phyloP scores from a whole-genome alignment of 2,797 vertebrate species.

The Chelon labrosus region DNA sequence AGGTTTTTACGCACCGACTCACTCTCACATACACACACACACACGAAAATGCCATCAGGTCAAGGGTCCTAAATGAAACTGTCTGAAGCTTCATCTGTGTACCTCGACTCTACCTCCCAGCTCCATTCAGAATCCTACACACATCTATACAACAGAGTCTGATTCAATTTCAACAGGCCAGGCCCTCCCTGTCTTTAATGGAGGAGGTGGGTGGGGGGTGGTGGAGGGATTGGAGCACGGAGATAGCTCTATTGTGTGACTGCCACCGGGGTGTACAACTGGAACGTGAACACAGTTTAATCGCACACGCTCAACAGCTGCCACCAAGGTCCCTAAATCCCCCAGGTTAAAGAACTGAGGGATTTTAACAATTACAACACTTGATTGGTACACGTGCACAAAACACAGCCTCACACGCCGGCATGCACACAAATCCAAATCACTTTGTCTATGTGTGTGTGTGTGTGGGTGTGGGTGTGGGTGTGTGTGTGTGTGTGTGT shows the following conservation, averaged over 20 bases:
- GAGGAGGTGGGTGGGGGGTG: slow-evolving; percentile 53
- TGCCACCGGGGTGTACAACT: slow-evolving; percentile 73
- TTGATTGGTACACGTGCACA: slow-evolving; percentile 76
- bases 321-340: slow-evolving; percentile 71
- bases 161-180: slow-evolving; percentile 81
- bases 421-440: slow-evolving; percentile 57
- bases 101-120: slow-evolving; percentile 39
- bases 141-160: slow-evolving; percentile 64
- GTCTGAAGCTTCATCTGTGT: slow-evolving; percentile 73
- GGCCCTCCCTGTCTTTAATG: slow-evolving; percentile 63
- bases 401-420: slow-evolving; percentile 51
- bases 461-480: too few relatives aligned
- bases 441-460: slow-evolving; percentile 22
- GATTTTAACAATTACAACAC: slow-evolving; percentile 77
- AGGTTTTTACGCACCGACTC: not conserved
- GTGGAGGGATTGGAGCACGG: slow-evolving; percentile 52
- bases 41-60: slow-evolving; percentile 57
- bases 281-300: slow-evolving; percentile 78
- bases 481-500: not conserved
- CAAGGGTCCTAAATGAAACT: slow-evolving; percentile 83
- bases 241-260: slow-evolving; percentile 83
- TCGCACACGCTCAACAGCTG: slow-evolving; percentile 81
- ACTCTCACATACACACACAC: slow-evolving; percentile 25
- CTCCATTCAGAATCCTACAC: slow-evolving; percentile 60
- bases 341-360: slow-evolving; percentile 75